phyloP scores from a whole-genome alignment of 2,113 vertebrate genomes.

The Mellivora capensis region DNA sequence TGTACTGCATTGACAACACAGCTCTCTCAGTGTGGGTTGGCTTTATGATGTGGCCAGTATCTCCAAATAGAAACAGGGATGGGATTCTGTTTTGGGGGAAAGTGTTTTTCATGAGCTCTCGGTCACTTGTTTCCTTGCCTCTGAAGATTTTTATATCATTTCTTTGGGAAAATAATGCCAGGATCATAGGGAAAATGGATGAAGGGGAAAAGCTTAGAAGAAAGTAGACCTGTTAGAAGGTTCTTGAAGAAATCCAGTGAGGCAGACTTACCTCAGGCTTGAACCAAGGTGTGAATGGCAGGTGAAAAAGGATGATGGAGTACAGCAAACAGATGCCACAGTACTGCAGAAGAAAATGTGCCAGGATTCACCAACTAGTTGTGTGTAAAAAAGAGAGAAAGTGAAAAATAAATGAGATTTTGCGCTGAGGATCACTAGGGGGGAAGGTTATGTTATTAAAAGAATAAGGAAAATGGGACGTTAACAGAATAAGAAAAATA shows the following conservation, averaged over 20 bases:
- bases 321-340: background rate
- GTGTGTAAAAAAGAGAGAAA: background rate
- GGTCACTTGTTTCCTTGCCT: background rate
- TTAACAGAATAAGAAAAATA: background rate
- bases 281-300: background rate
- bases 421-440: background rate
- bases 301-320: background rate
- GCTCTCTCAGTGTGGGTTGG: background rate
- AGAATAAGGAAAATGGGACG: background rate
- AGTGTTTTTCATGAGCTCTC: background rate
- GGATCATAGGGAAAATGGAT: background rate
- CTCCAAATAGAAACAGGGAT: background rate
- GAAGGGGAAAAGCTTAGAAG: background rate
- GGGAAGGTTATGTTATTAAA: background rate
- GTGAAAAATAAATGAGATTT: background rate
- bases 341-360: background rate
- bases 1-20: background rate
- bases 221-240: background rate
- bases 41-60: background rate
- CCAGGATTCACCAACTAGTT: background rate
- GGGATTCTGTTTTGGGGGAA: background rate
- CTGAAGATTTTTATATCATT: background rate
- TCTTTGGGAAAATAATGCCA: background rate
- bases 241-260: background rate
- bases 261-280: background rate